Conservation (phyloP, 2,888 invertebrate species). For the Himalopsyche kuldschensis region DNA sequence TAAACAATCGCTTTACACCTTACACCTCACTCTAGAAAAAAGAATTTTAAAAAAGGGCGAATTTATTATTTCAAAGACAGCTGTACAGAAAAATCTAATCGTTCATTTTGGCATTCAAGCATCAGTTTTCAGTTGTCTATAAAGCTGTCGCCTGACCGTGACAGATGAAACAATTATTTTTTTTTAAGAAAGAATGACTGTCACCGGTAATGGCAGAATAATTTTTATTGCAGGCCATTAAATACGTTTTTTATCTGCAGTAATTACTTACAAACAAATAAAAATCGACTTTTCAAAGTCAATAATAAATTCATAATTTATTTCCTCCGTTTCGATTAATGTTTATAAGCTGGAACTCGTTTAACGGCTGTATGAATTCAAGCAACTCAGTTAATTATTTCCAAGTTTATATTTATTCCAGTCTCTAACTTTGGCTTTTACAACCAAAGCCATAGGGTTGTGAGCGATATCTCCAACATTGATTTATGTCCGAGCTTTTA, state of each 20-base stretch:
- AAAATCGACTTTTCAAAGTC: not conserved
- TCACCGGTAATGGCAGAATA: not conserved
- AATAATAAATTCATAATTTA: not conserved
- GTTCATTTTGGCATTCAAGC: too few relatives aligned
- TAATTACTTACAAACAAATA: not conserved
- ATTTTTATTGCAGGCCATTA: not conserved
- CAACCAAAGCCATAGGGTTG: conserved; percentile 2
- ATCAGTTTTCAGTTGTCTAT: too few relatives aligned
- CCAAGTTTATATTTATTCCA: conserved; percentile 3
- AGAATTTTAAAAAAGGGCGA: too few relatives aligned
- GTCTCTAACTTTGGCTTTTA: not conserved
- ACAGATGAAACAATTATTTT: too few relatives aligned
- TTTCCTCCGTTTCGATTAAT: conserved; percentile 1
- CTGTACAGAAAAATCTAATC: too few relatives aligned
- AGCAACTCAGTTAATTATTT: conserved; percentile 3
- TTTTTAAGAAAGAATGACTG: not conserved
- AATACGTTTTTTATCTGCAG: not conserved
- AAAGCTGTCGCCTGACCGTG: too few relatives aligned
- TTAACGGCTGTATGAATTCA: not conserved
- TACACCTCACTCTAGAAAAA: too few relatives aligned
- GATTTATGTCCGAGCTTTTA: conserved; percentile 5
- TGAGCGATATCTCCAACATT: not conserved
- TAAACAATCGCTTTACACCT: too few relatives aligned
- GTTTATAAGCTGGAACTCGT: not conserved
- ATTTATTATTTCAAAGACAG: too few relatives aligned